Conservation (phyloP, 2,888 invertebrate species). For the Pachydiplax longipennis region DNA sequence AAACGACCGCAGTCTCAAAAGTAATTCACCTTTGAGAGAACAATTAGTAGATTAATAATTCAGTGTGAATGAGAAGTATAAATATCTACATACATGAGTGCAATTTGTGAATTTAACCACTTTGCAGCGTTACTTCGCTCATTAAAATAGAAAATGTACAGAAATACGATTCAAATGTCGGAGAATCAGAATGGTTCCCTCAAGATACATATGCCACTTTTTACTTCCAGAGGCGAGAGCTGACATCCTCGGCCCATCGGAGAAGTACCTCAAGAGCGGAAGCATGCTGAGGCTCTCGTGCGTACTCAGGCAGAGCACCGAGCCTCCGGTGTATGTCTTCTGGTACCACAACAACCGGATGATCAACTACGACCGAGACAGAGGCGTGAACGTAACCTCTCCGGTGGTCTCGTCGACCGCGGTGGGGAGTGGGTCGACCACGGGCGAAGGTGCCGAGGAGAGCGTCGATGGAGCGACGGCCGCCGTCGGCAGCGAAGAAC, state of each 20-base stretch:
- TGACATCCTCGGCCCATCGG: slow-evolving; percentile 84
- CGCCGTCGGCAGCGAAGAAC: background rate
- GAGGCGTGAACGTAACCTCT: slow-evolving; percentile 86
- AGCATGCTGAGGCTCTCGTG: slow-evolving; percentile 83
- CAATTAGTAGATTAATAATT: too few species aligned
- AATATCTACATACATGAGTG: too few species aligned
- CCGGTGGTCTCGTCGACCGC: slow-evolving; percentile 64
- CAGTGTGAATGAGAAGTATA: too few species aligned
- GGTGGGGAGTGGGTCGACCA: slow-evolving; percentile 63
- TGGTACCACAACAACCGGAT: slow-evolving; percentile 91
- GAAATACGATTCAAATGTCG: too few species aligned
- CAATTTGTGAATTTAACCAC: too few species aligned
- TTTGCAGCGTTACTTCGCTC: too few species aligned
- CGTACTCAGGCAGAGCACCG: slow-evolving; percentile 82
- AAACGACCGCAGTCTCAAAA: too few species aligned
- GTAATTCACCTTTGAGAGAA: too few species aligned
- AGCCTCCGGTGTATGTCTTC: slow-evolving; percentile 83
- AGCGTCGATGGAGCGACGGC: background rate
- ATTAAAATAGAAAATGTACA: too few species aligned
- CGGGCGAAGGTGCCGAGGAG: background rate
- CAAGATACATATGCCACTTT: background rate
- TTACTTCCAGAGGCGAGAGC: slow-evolving; percentile 78
- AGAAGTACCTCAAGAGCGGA: slow-evolving; percentile 87
- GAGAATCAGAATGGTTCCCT: too few species aligned
- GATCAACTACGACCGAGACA: slow-evolving; percentile 89